Conservation (phyloP, 1,140 invertebrate genomes). For the Listronotus oregonensis region DNA sequence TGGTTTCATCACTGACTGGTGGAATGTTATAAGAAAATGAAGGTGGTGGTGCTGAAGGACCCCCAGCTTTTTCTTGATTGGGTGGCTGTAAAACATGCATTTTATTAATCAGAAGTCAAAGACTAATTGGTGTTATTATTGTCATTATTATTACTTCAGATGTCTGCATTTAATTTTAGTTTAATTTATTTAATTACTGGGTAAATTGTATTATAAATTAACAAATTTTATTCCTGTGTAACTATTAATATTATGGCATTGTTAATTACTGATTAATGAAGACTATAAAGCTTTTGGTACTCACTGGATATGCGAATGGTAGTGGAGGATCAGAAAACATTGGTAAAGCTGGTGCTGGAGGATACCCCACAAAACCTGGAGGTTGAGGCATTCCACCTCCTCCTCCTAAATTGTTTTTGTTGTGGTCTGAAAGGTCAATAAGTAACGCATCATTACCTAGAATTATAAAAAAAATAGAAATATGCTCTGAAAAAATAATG, state of each 20-base stretch:
- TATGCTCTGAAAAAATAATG: too few relatives aligned
- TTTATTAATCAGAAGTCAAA: too few relatives aligned
- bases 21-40: conserved; percentile 77
- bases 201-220: not conserved
- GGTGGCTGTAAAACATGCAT: conserved; percentile 1
- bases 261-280: too few relatives aligned
- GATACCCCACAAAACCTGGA: conserved; percentile 80
- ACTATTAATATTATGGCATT: too few relatives aligned
- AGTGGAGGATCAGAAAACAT: conserved; percentile 54
- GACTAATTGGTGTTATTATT: too few relatives aligned
- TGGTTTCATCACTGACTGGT: conserved; percentile 59
- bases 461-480: conserved; percentile 22
- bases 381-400: conserved; percentile 65
- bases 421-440: conserved; percentile 72
- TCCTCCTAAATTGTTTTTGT: conserved; percentile 64
- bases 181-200: too few relatives aligned
- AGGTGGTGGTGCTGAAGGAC: conserved; percentile 57
- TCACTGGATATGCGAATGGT: conserved; percentile 66
- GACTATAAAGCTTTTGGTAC: conserved; percentile 13
- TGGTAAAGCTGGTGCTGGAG: conserved; percentile 68
- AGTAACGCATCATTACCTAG: conserved; percentile 68
- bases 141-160: too few relatives aligned
- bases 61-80: conserved; percentile 25
- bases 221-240: too few relatives aligned
- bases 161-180: too few relatives aligned